These are phyloP conservation scores for Apamea crenata DNA, from an alignment of 2,888 invertebrate species.

Conservation along the genomic window DNA sequence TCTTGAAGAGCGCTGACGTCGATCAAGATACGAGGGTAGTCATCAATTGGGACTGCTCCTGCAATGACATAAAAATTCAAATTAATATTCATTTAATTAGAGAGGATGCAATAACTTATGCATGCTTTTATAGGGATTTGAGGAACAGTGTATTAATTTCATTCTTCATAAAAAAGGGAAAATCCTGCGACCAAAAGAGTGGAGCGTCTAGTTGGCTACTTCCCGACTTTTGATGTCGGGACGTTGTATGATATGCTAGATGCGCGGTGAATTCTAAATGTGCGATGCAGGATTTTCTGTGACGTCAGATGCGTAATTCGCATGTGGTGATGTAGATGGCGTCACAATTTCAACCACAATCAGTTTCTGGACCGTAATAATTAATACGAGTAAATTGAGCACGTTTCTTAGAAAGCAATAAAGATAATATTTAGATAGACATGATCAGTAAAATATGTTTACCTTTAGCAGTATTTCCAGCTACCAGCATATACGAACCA, in stretches of 20 bases:
- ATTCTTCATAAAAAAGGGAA: not conserved
- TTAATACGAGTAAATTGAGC: not conserved
- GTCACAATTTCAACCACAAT: not conserved
- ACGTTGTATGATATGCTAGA: not conserved
- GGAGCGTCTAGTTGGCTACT: not conserved
- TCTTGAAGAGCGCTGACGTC: constrained; percentile 91
- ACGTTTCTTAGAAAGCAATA: not conserved
- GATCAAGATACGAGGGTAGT: constrained; percentile 87
- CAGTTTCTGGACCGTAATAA: not conserved
- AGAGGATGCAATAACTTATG: not conserved
- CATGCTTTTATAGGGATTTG: not conserved
- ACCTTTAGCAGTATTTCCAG: constrained; percentile 93
- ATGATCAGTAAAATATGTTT: constrained; percentile 15
- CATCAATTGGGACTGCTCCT: constrained; percentile 82
- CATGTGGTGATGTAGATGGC: not conserved
- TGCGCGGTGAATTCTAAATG: not conserved
- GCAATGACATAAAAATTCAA: constrained; percentile 21
- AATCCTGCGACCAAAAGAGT: no score
- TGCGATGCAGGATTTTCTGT: not conserved
- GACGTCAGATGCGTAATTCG: not conserved
- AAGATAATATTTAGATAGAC: not conserved
- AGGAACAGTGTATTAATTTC: not conserved
- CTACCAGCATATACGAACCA: constrained; percentile 90
- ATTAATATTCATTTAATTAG: not conserved
- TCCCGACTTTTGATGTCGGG: not conserved